Evolutionary conservation across 2,797 vertebrate genomes (phyloP), one percentile per base, ranked within the genome.

Genomic region (Platalea minor): DNA sequence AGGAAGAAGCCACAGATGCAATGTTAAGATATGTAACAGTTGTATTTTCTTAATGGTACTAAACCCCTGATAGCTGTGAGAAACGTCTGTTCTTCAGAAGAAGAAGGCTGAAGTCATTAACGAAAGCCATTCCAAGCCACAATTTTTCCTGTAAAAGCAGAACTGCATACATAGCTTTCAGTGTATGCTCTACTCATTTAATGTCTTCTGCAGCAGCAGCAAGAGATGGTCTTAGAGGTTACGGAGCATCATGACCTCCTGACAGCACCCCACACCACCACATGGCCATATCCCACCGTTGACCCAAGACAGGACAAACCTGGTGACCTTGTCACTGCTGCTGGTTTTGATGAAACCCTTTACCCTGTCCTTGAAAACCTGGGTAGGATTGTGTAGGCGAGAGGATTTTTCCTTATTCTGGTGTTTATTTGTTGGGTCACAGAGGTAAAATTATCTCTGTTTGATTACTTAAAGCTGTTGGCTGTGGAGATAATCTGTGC

Each of bases 381-480:
- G 67, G 24, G 19, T 48, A 95, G 85, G 29, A 82, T 0, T 86
- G 91, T 25, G 73, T 81, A 69, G 85, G 80, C 0, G 0, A 91
- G 70, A 82, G 73, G 85, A 94, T 89, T 95, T 95, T 91, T 79
- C 85, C 77, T 50, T 48, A 89, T 69, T 91, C 60, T 91, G 43
- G 82, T 88, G 86, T 95, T 96, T 94, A 93, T 95, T 95, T 95
- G 70, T 80, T 87, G 48, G 67, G 64, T 80, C 95, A 85, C 89
- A 89, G 93, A 90, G 90, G 96, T 89, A 96, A 87, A 96, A 95
- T 96, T 93, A 87, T 95, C 93, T 83, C 95, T 90, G 91, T 90
- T 96, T 95, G 94, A 97, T 96, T 93, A 94, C 91, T 97, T 91
- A 93, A 96, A 96, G 96, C 85, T 96, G 93, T 63, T 96, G 93